Evolutionary conservation across 2,888 invertebrate species (phyloP).

Genomic region (Lydus trimaculatus): DNA sequence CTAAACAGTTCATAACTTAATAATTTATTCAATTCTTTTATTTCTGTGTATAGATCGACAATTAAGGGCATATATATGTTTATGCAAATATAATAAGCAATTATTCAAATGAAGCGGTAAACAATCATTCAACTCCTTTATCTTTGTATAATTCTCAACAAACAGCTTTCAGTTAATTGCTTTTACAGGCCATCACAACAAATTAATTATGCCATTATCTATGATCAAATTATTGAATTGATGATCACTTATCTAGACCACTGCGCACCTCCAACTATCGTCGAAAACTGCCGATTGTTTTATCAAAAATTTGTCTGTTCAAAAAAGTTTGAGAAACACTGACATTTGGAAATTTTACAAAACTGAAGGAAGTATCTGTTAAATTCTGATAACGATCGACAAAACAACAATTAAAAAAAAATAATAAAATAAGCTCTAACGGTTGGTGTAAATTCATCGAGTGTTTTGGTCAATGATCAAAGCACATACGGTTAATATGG

Average conservation of each 20-base stretch:
- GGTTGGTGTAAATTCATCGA: slow-evolving; percentile 24
- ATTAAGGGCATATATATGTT: slow-evolving; percentile 46
- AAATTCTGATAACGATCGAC: neutral
- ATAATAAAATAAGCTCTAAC: neutral
- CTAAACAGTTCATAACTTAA: neutral
- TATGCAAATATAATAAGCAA: slow-evolving; percentile 43
- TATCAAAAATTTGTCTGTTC: too few species aligned
- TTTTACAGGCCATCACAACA: slow-evolving; percentile 25
- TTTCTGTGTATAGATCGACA: slow-evolving; percentile 14
- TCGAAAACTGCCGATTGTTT: too few species aligned
- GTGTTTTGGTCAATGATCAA: slow-evolving; percentile 25
- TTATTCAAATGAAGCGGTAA: slow-evolving; percentile 45
- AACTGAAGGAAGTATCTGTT: neutral
- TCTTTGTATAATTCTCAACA: slow-evolving; percentile 43
- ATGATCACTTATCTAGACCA: slow-evolving; percentile 10
- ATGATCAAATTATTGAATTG: slow-evolving; percentile 35
- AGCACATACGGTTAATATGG: slow-evolving; percentile 21
- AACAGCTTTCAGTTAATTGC: slow-evolving; percentile 42
- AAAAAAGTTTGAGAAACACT: too few species aligned
- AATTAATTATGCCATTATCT: slow-evolving; percentile 37
- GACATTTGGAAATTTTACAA: neutral
- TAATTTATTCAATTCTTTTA: neutral
- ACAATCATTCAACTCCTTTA: slow-evolving; percentile 44
- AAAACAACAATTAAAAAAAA: neutral
- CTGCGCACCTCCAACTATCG: too few species aligned